Evolutionary conservation across 2,888 invertebrate species (phyloP), one percentile per base, ranked within the genome.

Genomic region (Amphiduros pacificus): DNA sequence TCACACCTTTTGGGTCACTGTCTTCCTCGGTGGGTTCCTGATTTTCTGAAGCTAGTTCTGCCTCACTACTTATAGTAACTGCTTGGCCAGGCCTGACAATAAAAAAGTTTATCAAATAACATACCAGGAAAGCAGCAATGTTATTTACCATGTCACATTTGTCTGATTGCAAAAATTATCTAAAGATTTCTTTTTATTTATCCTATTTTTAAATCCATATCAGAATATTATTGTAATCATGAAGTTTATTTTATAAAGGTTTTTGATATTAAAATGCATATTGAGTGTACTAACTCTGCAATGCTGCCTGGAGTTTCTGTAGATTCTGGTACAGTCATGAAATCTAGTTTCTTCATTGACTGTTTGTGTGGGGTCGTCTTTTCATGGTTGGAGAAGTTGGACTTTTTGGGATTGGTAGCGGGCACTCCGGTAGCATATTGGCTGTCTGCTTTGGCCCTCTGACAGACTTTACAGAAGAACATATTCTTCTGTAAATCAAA

Each of bases 401-500:
- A 20, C 3, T 51, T 51, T 44, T 59, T 50, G 14, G 51, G 52
- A 27, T 40, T 26, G 22, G 27, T 32, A 2, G 40, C 20, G 1
- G 52, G 24, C 28, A 48, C 48, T 5, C 53, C 59, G 3, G 29
- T n/a, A 2, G 52, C 28, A 6, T 48, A 50, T 29, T 29, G 28
- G 20, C 27, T 53, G 11, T n/a, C 20, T 3, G 14, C 29, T n/a
- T 50, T 50, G 22, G 52, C 40, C 22, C 53, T 28, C 28, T 41
- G 59, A 26, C 59, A 59, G n/a, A 44, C 41, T 20, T 59, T 51
- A 41, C 59, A 59, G 20, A 26, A 32, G 53, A 59, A 59, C 20
- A 28, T 40, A 26, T 58, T 58, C 1, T 29, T 22, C 22, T n/a
- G 49, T 17, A 48, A 31, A 9, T 50, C 26, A 27, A 50, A 58